Evolutionary conservation across 64 coral and sea anemone genomes (phyloP).

Genomic region (Montipora sp.): DNA sequence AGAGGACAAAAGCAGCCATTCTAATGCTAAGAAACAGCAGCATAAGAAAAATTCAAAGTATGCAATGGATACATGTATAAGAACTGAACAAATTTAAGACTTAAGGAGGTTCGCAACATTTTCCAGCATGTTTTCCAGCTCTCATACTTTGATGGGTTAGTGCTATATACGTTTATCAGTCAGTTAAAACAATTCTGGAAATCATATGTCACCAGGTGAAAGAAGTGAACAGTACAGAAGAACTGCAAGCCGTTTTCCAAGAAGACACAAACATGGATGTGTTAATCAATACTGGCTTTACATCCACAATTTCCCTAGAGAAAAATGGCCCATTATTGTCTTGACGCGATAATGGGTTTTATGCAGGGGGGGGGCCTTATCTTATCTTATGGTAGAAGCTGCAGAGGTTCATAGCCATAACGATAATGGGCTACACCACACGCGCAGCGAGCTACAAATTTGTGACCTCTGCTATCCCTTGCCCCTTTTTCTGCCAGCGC

Average conservation of each 20-base stretch:
- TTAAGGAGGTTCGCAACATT: conserved; percentile 10
- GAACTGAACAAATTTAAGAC: conserved; percentile 1
- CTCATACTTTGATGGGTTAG: conserved; percentile 23
- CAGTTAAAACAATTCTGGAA: conserved; percentile 11
- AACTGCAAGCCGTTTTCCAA: conserved; percentile 23
- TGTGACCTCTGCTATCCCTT: no score
- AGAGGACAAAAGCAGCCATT: conserved; percentile 21
- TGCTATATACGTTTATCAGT: conserved; percentile 19
- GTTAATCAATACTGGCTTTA: conserved; percentile 51
- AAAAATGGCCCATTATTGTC: conserved; percentile 8
- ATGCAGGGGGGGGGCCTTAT: no score
- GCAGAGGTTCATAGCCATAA: no score
- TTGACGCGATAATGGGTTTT: no score
- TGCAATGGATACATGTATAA: conserved; percentile 4
- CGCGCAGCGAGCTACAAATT: no score
- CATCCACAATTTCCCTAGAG: conserved; percentile 29
- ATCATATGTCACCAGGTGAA: conserved; percentile 26
- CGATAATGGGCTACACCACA: no score
- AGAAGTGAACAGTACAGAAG: not conserved
- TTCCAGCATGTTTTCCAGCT: conserved; percentile 23
- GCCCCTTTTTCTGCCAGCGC: no score
- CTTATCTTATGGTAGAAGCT: no score
- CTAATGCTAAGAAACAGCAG: conserved; percentile 36
- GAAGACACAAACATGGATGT: conserved; percentile 62
- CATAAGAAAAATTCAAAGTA: conserved; percentile 21